Conservation (phyloP, 2,888 invertebrate genomes). For the Caenorhabditis uteleia region DNA sequence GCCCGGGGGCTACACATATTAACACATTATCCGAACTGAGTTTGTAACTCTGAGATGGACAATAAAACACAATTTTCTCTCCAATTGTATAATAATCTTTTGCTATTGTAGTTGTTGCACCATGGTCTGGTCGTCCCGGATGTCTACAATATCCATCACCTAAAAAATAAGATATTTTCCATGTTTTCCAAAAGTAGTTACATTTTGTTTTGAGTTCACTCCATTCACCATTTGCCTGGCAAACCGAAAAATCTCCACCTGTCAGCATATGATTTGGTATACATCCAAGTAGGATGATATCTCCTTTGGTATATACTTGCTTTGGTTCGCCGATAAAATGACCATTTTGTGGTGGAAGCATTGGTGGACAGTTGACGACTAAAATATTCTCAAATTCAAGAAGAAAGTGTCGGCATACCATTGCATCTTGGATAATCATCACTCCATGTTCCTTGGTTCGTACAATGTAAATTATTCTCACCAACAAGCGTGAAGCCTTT, state of each 20-base stretch:
- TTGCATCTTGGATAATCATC: slow-evolving; percentile 59
- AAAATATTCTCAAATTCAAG: slow-evolving; percentile 4
- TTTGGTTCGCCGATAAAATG: slow-evolving; percentile 48
- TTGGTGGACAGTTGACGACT: slow-evolving; percentile 46
- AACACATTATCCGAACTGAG: slow-evolving; percentile 62
- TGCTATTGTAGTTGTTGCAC: slow-evolving; percentile 55
- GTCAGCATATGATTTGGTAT: slow-evolving; percentile 87
- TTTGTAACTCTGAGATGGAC: slow-evolving; percentile 53
- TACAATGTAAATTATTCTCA: slow-evolving; percentile 58
- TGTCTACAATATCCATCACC: slow-evolving; percentile 53
- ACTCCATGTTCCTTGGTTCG: slow-evolving; percentile 60
- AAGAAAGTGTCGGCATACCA: slow-evolving; percentile 19
- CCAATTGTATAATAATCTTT: slow-evolving; percentile 63
- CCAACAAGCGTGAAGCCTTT: slow-evolving; percentile 59
- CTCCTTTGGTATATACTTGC: slow-evolving; percentile 45
- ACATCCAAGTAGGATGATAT: slow-evolving; percentile 81
- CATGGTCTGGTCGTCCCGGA: slow-evolving; percentile 61
- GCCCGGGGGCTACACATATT: slow-evolving; percentile 53
- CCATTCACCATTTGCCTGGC: slow-evolving; percentile 86
- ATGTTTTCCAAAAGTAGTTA: slow-evolving; percentile 8
- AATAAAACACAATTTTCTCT: slow-evolving; percentile 65
- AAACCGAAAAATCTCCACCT: slow-evolving; percentile 86
- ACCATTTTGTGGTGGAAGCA: slow-evolving; percentile 48
- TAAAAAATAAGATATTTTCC: slow-evolving; percentile 15
- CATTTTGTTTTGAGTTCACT: slow-evolving; percentile 58